phyloP scores from a whole-genome alignment of 2,888 invertebrate species.

The Periphyllus acericola region DNA sequence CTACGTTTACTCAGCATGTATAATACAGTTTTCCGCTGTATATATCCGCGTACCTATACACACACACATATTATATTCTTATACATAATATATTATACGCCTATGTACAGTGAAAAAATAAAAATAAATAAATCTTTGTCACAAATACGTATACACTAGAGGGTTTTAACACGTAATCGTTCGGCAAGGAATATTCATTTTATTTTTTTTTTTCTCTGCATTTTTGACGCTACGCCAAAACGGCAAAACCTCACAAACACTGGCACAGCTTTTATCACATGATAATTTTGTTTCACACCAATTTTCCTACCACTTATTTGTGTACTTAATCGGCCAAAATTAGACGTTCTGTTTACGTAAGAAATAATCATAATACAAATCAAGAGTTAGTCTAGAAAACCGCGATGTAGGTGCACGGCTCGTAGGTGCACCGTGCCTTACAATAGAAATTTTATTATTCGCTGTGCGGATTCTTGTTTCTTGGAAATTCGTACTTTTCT shows the following conservation, averaged over 20 bases:
- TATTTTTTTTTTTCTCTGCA: not conserved
- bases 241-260: not conserved
- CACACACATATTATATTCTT: not conserved
- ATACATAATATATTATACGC: not conserved
- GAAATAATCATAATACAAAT: not conserved
- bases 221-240: constrained; percentile 29
- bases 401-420: not conserved
- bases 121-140: constrained; percentile 12
- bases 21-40: too few species aligned
- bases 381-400: not conserved
- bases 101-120: not conserved
- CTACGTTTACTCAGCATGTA: not conserved
- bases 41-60: not conserved
- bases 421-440: not conserved
- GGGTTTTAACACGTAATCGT: constrained; percentile 20
- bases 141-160: not conserved
- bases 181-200: not conserved
- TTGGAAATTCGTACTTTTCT: not conserved
- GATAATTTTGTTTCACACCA: constrained; percentile 12
- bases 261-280: not conserved
- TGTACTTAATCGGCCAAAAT: not conserved
- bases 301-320: not conserved
- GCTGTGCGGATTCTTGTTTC: not conserved
- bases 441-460: not conserved
- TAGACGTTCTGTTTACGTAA: not conserved